phyloP scores from a whole-genome alignment of 2,113 vertebrate species.

The Lipotes vexillifer region DNA sequence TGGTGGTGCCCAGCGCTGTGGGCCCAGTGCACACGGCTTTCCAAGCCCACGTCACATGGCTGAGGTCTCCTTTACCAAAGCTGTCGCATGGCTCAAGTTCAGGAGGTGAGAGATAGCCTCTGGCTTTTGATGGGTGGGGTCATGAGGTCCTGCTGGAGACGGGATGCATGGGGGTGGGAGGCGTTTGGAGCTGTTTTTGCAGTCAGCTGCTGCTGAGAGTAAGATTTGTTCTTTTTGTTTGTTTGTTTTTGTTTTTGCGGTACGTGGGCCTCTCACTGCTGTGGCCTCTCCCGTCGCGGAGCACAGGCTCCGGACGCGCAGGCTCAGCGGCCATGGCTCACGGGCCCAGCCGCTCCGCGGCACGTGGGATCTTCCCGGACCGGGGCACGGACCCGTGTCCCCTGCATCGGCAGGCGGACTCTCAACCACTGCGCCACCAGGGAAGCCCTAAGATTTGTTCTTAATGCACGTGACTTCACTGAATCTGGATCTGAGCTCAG shows the following conservation, averaged over 20 bases:
- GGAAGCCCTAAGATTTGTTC: not conserved
- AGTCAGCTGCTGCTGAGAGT: not conserved
- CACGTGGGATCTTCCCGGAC: too few relatives aligned
- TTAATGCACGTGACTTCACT: not conserved
- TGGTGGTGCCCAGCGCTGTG: too few relatives aligned
- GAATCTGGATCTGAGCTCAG: not conserved
- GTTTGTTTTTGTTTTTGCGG: too few relatives aligned
- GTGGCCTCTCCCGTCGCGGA: too few relatives aligned
- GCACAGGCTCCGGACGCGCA: too few relatives aligned
- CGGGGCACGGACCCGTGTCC: too few relatives aligned
- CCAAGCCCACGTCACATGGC: not conserved
- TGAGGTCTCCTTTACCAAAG: not conserved
- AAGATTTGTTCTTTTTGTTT: not conserved
- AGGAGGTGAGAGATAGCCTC: not conserved
- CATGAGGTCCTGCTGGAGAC: not conserved
- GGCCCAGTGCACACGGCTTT: accelerated
- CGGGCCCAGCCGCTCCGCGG: too few relatives aligned
- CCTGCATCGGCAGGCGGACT: too few relatives aligned
- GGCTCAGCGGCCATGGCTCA: too few relatives aligned
- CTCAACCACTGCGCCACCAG: too few relatives aligned
- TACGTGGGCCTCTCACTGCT: too few relatives aligned
- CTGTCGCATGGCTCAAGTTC: not conserved
- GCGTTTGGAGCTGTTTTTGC: not conserved
- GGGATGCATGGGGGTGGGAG: not conserved
- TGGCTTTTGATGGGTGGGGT: not conserved